A percentile compares a stretch with the other conserved stretches of the same genome.
Evolutionary conservation across 2,888 invertebrate genomes (phyloP).

Genomic region (Drosophila nr. medialis): DNA sequence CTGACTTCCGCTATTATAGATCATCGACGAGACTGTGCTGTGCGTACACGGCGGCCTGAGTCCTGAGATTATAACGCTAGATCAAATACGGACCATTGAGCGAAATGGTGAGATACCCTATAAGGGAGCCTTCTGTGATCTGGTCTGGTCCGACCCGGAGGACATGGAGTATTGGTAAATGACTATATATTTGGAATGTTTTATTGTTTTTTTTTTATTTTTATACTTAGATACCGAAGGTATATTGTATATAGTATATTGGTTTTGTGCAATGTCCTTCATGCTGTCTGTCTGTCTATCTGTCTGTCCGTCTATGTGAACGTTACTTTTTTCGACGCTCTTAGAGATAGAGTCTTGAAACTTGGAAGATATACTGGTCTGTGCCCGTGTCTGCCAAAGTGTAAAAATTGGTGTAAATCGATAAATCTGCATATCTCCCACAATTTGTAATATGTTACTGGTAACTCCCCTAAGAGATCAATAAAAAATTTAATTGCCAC

Average conservation of each 20-base stretch:
- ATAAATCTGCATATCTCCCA: too few relatives aligned
- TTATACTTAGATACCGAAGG: background rate
- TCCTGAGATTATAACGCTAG: conserved; percentile 97
- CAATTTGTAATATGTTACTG: too few relatives aligned
- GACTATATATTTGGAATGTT: background rate
- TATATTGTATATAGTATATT: background rate
- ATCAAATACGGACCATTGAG: conserved; percentile 97
- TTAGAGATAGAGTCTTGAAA: background rate
- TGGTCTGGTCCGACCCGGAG: conserved; percentile 99
- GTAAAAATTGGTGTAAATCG: background rate
- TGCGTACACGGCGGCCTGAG: conserved; percentile 99
- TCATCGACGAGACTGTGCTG: conserved; percentile 98
- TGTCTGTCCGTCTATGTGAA: background rate
- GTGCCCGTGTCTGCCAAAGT: background rate
- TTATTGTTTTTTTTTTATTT: background rate
- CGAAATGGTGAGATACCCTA: conserved; percentile 99
- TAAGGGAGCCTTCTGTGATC: conserved; percentile 99
- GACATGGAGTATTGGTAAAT: conserved; percentile 95
- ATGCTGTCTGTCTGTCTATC: background rate
- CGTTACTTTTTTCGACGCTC: background rate
- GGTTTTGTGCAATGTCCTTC: background rate
- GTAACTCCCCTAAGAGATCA: too few relatives aligned
- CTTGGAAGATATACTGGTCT: background rate
- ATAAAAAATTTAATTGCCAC: too few relatives aligned
- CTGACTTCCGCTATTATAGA: conserved; percentile 52